phyloP scores from a whole-genome alignment of 2,888 invertebrate species.

The Eilema griseolum region DNA sequence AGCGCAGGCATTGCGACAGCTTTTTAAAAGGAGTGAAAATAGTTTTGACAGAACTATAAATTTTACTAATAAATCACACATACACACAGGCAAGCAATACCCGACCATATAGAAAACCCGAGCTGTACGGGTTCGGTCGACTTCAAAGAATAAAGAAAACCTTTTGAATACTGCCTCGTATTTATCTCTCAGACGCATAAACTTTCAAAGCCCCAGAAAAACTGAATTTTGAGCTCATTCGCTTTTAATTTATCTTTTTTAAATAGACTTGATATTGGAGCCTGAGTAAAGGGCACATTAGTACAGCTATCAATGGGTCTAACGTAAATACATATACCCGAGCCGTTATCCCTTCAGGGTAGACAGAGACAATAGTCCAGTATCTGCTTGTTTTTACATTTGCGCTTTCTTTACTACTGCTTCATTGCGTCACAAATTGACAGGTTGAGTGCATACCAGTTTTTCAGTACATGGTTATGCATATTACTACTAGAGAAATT shows the following conservation, averaged over 20 bases:
- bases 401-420: too few relatives aligned
- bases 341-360: background rate
- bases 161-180: background rate
- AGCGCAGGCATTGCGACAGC: too few relatives aligned
- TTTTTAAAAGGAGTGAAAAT: too few relatives aligned
- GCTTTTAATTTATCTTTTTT: conserved; percentile 5
- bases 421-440: too few relatives aligned
- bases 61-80: background rate
- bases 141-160: background rate
- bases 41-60: background rate
- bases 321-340: background rate
- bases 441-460: too few relatives aligned
- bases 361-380: background rate
- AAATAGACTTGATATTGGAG: conserved; percentile 2
- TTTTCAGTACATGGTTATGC: too few relatives aligned
- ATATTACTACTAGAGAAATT: too few relatives aligned
- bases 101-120: background rate
- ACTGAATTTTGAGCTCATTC: conserved; percentile 9
- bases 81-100: background rate
- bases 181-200: conserved; percentile 10
- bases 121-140: background rate
- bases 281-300: background rate
- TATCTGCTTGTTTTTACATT: too few relatives aligned
- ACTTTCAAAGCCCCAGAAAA: conserved; percentile 24
- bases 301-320: background rate